Evolutionary conservation across 1,140 invertebrate species (phyloP), one percentile per base, ranked within the genome.

Genomic region (Saccostrea cuccullata): DNA sequence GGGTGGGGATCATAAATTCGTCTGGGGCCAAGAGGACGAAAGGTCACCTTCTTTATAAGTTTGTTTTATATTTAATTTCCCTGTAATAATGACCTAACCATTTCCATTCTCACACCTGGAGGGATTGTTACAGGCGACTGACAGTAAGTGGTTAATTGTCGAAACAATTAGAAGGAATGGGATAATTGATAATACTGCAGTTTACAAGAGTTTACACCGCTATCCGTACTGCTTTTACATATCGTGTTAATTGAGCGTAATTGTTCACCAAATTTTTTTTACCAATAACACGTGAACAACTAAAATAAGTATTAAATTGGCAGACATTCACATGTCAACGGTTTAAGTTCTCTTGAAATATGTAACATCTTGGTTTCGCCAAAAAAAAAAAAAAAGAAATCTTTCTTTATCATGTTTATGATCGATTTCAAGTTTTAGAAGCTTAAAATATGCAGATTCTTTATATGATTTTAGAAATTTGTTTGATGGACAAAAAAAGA

Each of bases 1-100:
- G 70, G 70, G 70, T 77, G 70, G 70, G 70, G 70, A 26, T 77
- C 70, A 77, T 77, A 77, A 77, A 77, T 77, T 77, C 26, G 70
- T 77, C 70, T 30, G 70, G 26, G 26, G 30, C 70, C n/a, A 13
- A 30, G 13, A 30, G 30, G 26, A 36, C 70, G 15, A 77, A 26
- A 26, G 70, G 70, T 36, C 23, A 30, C 70, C 23, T 30, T 30
- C 26, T 73, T 73, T 77, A 77, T 30, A 26, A 77, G 23, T 15
- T 15, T 77, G 9, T 36, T 77, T n/a, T 20, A n/a, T 64, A n/a
- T 64, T 64, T 64, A 20, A 20, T 6, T 20, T 20, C 15, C 26
- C 70, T 36, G 26, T 77, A 77, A 12, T 17, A 77, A 36, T 4
- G 26, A 77, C 12, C 23, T 77, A 8, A 12, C 30, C 11, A 30